Conservation (phyloP, 2,113 vertebrate species). For the Aleadryas rufinucha region DNA sequence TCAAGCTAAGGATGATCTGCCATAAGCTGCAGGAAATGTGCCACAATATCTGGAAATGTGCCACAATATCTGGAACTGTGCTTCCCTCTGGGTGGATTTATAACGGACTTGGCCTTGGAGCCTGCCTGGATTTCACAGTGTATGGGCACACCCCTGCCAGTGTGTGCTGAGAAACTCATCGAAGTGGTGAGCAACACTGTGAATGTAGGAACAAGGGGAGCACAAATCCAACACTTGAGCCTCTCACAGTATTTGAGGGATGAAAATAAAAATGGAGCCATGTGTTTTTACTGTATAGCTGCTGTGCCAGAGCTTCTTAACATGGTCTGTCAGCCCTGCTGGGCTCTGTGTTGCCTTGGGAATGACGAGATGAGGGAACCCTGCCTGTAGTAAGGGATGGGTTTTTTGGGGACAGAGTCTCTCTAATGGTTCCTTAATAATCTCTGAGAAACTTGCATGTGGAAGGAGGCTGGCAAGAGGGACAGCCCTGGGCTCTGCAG, state of each 20-base stretch:
- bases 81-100: neutral
- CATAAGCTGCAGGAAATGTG: constrained; percentile 1
- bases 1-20: neutral
- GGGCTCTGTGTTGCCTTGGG: neutral
- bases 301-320: neutral
- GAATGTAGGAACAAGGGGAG: neutral
- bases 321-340: neutral
- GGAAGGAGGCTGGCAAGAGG: neutral
- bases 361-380: neutral
- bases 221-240: neutral
- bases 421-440: neutral
- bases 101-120: accelerated
- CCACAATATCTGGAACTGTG: neutral
- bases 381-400: neutral
- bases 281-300: neutral
- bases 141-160: neutral
- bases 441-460: accelerated
- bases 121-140: neutral
- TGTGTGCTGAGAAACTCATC: neutral
- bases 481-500: accelerated
- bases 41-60: neutral
- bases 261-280: neutral
- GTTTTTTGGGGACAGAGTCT: neutral
- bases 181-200: too few species aligned
- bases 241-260: neutral